phyloP scores from a whole-genome alignment of 2,113 vertebrate genomes.

The Mionectes macconnelli region DNA sequence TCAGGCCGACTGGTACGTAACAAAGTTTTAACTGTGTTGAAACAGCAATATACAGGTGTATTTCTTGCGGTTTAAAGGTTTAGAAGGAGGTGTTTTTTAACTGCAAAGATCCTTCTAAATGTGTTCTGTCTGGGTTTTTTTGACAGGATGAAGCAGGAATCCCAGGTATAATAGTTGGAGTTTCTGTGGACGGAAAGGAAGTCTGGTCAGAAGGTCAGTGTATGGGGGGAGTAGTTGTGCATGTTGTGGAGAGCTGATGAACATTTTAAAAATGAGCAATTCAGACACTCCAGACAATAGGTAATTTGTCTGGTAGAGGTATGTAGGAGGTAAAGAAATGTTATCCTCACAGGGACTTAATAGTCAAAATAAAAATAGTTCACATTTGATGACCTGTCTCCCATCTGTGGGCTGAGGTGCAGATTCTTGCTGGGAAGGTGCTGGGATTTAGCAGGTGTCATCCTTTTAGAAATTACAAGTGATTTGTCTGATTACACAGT shows the following conservation, averaged over 20 bases:
- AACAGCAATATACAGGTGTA: not conserved
- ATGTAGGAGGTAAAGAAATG: not conserved
- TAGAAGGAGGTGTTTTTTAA: not conserved
- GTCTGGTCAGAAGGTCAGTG: slow-evolving; percentile 92
- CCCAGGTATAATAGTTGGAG: slow-evolving; percentile 90
- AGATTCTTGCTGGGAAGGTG: not conserved
- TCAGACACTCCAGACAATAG: not conserved
- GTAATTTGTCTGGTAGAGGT: not conserved
- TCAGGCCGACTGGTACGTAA: not conserved
- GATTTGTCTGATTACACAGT: not conserved
- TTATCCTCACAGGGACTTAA: not conserved
- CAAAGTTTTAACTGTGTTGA: not conserved
- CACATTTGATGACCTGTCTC: not conserved
- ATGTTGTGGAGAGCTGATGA: not conserved
- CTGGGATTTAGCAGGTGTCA: not conserved
- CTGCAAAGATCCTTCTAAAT: not conserved
- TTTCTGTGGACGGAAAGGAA: slow-evolving; percentile 89
- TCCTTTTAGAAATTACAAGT: not conserved
- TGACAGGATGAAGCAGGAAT: slow-evolving; percentile 89
- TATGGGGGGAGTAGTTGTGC: not conserved
- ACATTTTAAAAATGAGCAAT: not conserved
- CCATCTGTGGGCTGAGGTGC: not conserved
- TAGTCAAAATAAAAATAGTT: not conserved
- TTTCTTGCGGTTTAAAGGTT: not conserved
- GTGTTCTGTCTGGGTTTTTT: not conserved